Conservation (phyloP, 2,113 vertebrate species). For the Limnothrissa miodon region DNA sequence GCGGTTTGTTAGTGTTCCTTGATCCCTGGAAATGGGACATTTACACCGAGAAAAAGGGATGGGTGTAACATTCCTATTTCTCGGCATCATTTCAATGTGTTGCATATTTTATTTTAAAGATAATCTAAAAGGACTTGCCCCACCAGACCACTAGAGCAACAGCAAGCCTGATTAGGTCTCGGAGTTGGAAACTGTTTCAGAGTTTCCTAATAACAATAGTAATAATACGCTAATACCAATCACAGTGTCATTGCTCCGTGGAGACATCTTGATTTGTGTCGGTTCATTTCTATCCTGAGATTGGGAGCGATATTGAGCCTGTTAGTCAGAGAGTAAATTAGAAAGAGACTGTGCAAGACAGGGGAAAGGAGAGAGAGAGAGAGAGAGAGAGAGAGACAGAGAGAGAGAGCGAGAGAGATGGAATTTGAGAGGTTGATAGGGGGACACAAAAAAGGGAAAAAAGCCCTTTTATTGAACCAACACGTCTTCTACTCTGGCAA, state of each 20-base stretch:
- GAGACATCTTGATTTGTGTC: constrained; percentile 5
- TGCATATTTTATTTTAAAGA: constrained; percentile 42
- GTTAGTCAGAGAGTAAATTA: not conserved
- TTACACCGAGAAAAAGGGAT: constrained; percentile 23
- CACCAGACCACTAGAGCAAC: not conserved
- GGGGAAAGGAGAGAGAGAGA: not conserved
- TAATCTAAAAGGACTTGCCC: constrained; percentile 31
- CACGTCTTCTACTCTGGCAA: not conserved
- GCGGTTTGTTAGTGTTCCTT: constrained; percentile 40
- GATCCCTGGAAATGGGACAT: constrained; percentile 21
- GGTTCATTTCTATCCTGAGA: not conserved
- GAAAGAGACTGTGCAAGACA: not conserved
- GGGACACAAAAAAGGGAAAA: not conserved
- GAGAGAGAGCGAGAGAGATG: not conserved
- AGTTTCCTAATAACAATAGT: not conserved
- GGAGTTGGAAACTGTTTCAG: not conserved
- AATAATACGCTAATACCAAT: constrained; percentile 5
- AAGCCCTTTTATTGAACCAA: not conserved
- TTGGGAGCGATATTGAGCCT: not conserved
- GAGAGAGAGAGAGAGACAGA: not conserved
- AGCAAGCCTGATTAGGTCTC: constrained; percentile 6
- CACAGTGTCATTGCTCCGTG: not conserved
- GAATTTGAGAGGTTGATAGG: not conserved
- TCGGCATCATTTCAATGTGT: constrained; percentile 35
- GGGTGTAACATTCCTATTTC: not conserved